Percentiles rank a stretch among this genome's conserved stretches.
phyloP scores from a whole-genome alignment of 2,797 vertebrate genomes.

The Megaceryle alcyon region DNA sequence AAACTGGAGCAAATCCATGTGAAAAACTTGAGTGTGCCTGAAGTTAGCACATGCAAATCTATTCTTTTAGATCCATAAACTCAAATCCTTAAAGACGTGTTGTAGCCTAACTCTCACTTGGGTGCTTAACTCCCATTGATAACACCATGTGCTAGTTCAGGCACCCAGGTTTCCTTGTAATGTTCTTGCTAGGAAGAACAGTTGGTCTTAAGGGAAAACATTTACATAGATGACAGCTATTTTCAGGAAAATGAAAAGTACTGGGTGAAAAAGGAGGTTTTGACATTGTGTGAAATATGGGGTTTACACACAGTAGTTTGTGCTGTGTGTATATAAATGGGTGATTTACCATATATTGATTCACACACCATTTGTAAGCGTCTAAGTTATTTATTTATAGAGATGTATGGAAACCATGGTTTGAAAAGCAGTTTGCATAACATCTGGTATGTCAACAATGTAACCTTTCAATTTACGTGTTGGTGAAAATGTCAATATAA shows the following conservation, averaged over 20 bases:
- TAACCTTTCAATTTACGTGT: slow-evolving; percentile 64
- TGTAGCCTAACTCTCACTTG: background rate
- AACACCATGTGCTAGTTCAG: slow-evolving; percentile 43
- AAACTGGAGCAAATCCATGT: background rate
- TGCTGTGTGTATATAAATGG: slow-evolving; percentile 24
- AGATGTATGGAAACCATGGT: slow-evolving; percentile 35
- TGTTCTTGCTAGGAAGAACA: slow-evolving; percentile 32
- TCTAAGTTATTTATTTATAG: slow-evolving; percentile 61
- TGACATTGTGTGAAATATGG: slow-evolving; percentile 52
- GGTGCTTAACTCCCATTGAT: slow-evolving; percentile 35
- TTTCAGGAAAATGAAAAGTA: slow-evolving; percentile 55
- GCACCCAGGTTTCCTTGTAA: slow-evolving; percentile 1
- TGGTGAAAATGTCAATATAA: slow-evolving; percentile 64
- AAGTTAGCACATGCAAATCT: slow-evolving; percentile 20
- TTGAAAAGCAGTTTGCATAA: slow-evolving; percentile 55
- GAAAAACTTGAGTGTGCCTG: background rate
- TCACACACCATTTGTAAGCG: slow-evolving; percentile 49
- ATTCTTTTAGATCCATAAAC: background rate
- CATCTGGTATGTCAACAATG: slow-evolving; percentile 61
- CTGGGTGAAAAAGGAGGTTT: slow-evolving; percentile 45
- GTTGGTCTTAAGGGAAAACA: slow-evolving; percentile 50
- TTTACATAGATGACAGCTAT: slow-evolving; percentile 52
- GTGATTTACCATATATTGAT: slow-evolving; percentile 56
- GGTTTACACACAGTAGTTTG: slow-evolving; percentile 60
- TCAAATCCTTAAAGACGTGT: background rate